These are phyloP conservation scores for Epinotia bilunana DNA, from an alignment of 2,888 invertebrate species.

Conservation along the genomic window DNA sequence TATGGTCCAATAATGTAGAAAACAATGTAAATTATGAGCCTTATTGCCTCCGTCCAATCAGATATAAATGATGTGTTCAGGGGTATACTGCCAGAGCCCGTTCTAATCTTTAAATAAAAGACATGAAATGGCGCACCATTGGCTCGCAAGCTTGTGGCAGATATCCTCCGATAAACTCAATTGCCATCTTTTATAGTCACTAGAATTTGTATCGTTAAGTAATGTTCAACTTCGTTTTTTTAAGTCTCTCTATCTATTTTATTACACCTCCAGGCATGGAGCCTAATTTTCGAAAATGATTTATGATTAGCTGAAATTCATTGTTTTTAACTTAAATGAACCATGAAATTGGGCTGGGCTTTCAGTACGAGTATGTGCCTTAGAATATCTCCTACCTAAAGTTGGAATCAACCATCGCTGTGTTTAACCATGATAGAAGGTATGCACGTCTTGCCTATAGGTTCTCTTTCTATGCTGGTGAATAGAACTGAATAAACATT, in stretches of 20 bases:
- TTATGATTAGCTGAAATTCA: neutral
- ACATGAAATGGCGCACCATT: neutral
- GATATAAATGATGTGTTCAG: conserved; percentile 43
- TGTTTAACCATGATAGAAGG: neutral
- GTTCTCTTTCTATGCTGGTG: neutral
- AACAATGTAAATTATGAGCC: conserved; percentile 58
- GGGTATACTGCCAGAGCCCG: neutral
- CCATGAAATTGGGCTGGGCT: neutral
- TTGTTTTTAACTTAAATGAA: neutral
- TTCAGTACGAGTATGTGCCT: neutral
- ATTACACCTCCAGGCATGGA: neutral
- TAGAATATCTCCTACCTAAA: neutral
- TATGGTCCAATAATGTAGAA: conserved; percentile 44
- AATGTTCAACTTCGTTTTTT: conserved; percentile 54
- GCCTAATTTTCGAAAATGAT: neutral
- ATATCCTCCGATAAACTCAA: conserved; percentile 47
- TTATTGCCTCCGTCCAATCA: conserved; percentile 75
- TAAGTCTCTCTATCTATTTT: conserved; percentile 23
- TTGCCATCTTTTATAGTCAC: conserved; percentile 78
- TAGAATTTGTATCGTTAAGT: conserved; percentile 69
- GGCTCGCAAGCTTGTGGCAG: neutral
- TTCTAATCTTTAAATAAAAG: neutral
- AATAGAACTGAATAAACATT: neutral
- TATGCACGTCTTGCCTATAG: neutral
- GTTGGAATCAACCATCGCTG: neutral